Base-by-base conservation (phyloP, 2,113 vertebrate species). In the Suricata suricatta region DNA sequence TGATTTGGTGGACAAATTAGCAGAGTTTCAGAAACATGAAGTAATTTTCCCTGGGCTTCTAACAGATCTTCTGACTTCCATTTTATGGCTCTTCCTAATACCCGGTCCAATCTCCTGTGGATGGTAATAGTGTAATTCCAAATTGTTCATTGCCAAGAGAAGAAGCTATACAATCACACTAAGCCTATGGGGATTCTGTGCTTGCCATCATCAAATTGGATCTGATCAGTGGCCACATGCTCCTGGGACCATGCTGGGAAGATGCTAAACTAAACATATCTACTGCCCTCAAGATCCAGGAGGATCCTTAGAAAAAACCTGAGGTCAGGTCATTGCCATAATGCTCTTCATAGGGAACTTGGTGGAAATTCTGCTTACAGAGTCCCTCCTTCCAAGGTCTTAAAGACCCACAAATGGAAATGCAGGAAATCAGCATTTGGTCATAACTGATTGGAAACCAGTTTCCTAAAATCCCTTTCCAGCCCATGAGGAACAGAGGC, bases 401-500 rank as follows among this genome's bases (percentile, higher is more conserved):
- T 81, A 68, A 95, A 86, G 68, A 74, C 23, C 57, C 63, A 44
- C 35, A 72, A 50, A 57, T 47, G 68, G 72, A 90, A 79, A 81
- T 83, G 77, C 50, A 52, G 90, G 80, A 60, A 91, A 87, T 91
- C 52, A 76, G 79, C 79, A 52, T 5, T 4, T 96, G 52, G 41
- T 88, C 82, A 3, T 3, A 68, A 93, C 72, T 68, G 33, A 79
- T 27, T 57, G 66, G 47, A 94, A 96, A 94, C 14, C 12, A 0
- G 57, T 96, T n/a, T 90, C 54, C 1, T 35, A 77, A 96, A 91
- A 85, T 21, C n/a, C 17, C 60, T 91, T 88, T 83, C 57, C 69
- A 47, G 76, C 50, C 57, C 63, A 5, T 11, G 17, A 84, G 50
- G 7, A 21, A 6, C 74, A 9, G 31, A 47, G 52, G 63, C 35